phyloP scores from a whole-genome alignment of 2,888 invertebrate genomes.

The Eristalis pertinax region DNA sequence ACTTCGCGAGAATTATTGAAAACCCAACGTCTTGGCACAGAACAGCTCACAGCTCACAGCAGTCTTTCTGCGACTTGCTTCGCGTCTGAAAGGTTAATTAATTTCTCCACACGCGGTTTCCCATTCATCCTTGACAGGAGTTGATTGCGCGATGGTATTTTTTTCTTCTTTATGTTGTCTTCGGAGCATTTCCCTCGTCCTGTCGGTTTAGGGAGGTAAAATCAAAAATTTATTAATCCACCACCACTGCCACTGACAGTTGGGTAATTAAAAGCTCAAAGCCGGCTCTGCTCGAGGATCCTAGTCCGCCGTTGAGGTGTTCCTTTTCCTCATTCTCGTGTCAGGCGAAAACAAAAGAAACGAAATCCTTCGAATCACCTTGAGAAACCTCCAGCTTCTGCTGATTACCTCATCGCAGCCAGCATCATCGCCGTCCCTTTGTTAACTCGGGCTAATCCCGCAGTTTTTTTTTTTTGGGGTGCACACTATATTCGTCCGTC shows the following conservation, averaged over 20 bases:
- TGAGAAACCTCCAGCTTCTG: not conserved
- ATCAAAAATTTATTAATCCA: constrained; percentile 21
- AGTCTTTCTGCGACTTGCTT: not conserved
- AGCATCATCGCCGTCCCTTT: not conserved
- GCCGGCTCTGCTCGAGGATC: not conserved
- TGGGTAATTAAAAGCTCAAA: constrained; percentile 51
- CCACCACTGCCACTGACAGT: constrained; percentile 46
- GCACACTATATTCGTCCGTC: not conserved
- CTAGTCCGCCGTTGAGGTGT: not conserved
- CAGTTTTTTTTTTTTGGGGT: not conserved
- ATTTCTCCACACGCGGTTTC: constrained; percentile 36
- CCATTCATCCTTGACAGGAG: constrained; percentile 11
- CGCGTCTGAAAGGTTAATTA: constrained; percentile 30
- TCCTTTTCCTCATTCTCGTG: not conserved
- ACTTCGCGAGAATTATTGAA: not conserved
- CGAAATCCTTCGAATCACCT: not conserved
- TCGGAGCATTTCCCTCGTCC: not conserved
- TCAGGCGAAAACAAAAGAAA: not conserved
- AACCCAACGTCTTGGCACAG: not conserved
- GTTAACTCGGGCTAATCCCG: not conserved
- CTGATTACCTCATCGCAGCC: not conserved
- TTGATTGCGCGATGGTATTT: not conserved
- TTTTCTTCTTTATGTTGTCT: not conserved
- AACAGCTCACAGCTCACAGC: not conserved
- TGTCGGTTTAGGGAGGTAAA: constrained; percentile 3